Evolutionary conservation across 2,113 vertebrate genomes (phyloP), one percentile per base, ranked within the genome.

Genomic region (Pyrgilauda ruficollis): DNA sequence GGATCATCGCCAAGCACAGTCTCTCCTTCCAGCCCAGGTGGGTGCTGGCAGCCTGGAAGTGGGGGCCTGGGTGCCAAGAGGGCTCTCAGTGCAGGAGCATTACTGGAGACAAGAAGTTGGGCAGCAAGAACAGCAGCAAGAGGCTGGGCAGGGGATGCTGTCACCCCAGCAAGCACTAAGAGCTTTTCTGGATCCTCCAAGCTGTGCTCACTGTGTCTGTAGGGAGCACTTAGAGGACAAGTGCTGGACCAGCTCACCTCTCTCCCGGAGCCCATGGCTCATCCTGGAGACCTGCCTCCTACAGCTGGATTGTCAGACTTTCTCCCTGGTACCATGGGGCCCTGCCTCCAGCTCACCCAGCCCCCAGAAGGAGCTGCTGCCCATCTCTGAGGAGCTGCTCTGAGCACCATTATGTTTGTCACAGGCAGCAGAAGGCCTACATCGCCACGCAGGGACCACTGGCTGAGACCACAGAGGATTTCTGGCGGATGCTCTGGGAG

Each of bases 401-500:
- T 89, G 80, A 96, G 31, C 44, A 53, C 52, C 10, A 0, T 68
- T 84, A 3, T 81, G 47, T 97, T 59, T 90, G 76, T 90, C 86
- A 4, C 98, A 99, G 99, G 98, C 99, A 99, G 94, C 99, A 99
- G 97, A 99, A 98, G 97, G 99, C 99, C 30, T 99, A 99, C 98
- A 99, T 99, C 35, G 99, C 99, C 90, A 99, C 99, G 0, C 99
- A 99, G 97, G 99, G 99, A 87, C 99, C 99, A 0, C 95, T 99
- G 96, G 98, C 99, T 0, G 99, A 99, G 97, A 99, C 99, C 96
- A 99, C 99, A 0, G 99, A 99, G 97, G 99, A 99, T 98, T 99
- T 99, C 98, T 99, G 99, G 99, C 98, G 99, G 87, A 99, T 99
- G 99, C 94, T 99, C 10, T 99, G 99, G 99, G 99, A 99, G 84